Evolutionary conservation across 1,140 invertebrate genomes (phyloP).

Genomic region (Diabrotica virgifera): DNA sequence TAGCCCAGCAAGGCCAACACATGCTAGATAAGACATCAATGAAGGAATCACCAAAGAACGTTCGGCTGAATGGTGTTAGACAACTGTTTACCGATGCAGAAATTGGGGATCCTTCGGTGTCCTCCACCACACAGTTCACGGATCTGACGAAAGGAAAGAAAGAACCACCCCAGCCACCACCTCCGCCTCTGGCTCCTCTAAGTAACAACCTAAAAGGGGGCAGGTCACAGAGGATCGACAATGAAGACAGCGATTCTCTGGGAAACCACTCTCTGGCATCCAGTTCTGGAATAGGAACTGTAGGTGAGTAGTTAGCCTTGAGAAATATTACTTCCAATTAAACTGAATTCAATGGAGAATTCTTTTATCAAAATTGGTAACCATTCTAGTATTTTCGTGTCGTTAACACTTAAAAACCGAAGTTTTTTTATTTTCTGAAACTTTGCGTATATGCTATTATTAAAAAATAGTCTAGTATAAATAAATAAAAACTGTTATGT

Average conservation of each 20-base stretch:
- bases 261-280: conserved; percentile 57
- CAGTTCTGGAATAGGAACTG: conserved; percentile 54
- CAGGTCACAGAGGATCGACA: conserved; percentile 38
- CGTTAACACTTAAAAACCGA: too few relatives aligned
- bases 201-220: conserved; percentile 41
- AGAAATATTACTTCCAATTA: not conserved
- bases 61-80: conserved; percentile 46
- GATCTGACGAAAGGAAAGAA: conserved; percentile 45
- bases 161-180: conserved; percentile 51
- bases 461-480: too few relatives aligned
- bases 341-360: too few relatives aligned
- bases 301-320: conserved; percentile 13
- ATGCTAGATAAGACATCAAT: conserved; percentile 35
- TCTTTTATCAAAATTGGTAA: too few relatives aligned
- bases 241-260: conserved; percentile 58
- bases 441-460: too few relatives aligned
- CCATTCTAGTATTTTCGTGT: too few relatives aligned
- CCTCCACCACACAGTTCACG: conserved; percentile 43
- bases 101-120: conserved; percentile 41
- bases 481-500: too few relatives aligned
- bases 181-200: conserved; percentile 53
- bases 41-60: conserved; percentile 47
- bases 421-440: too few relatives aligned
- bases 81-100: conserved; percentile 43
- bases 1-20: conserved; percentile 52